Percentiles rank a stretch among this genome's conserved stretches.
These are phyloP conservation scores for Cataglyphis albicans DNA, from an alignment of 2,888 invertebrate genomes.

Conservation along the genomic window DNA sequence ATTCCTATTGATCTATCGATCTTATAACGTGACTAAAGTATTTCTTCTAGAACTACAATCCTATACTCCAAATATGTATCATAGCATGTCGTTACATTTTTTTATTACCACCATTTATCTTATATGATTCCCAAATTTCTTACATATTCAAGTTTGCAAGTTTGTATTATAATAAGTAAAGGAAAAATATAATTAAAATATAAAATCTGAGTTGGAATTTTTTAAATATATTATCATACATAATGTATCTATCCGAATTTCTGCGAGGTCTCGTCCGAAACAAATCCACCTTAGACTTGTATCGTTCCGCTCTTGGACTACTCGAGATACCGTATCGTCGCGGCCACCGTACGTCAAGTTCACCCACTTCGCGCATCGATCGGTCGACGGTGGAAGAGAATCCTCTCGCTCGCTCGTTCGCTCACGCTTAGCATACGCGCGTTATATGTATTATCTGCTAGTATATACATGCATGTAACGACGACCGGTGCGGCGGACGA, in stretches of 20 bases:
- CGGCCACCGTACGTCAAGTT: conserved; percentile 52
- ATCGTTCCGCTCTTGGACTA: not conserved
- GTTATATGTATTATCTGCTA: conserved; percentile 24
- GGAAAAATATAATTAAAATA: too few species aligned
- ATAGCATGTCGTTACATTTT: not conserved
- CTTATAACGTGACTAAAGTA: not conserved
- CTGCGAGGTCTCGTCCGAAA: not conserved
- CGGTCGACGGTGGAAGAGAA: conserved; percentile 30
- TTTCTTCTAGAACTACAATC: not conserved
- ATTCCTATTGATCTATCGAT: not conserved
- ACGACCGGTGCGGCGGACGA: conserved; percentile 24
- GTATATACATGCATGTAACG: not conserved
- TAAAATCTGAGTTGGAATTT: not conserved
- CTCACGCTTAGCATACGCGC: conserved; percentile 59
- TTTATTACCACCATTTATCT: not conserved
- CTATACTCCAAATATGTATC: not conserved
- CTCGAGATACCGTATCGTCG: conserved; percentile 31
- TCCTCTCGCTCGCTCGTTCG: conserved; percentile 35
- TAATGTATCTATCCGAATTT: not conserved
- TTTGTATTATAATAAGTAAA: not conserved
- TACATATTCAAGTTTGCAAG: not conserved
- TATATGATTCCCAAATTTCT: not conserved
- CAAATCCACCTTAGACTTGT: not conserved
- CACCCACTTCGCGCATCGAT: conserved; percentile 69
- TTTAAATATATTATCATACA: not conserved